Evolutionary conservation across 2,888 invertebrate genomes (phyloP).

Genomic region (Hirudinaria manillensis): DNA sequence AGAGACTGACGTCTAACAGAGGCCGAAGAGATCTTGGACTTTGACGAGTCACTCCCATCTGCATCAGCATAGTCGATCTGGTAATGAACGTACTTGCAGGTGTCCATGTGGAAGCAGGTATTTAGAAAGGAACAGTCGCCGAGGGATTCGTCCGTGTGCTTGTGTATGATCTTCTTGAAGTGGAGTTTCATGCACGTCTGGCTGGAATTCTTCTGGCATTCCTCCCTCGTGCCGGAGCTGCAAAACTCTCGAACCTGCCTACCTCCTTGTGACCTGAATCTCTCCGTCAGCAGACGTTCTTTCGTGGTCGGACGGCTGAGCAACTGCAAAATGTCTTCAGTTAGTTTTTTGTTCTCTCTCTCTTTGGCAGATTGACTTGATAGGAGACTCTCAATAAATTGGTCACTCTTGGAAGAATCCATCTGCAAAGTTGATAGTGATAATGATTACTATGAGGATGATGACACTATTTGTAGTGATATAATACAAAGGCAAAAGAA

Average conservation of each 20-base stretch:
- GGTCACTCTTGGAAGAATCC: constrained; percentile 14
- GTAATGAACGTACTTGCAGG: constrained; percentile 96
- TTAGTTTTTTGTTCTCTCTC: constrained; percentile 87
- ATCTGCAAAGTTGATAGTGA: neutral
- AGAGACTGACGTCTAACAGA: constrained; percentile 22
- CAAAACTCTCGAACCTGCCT: constrained; percentile 74
- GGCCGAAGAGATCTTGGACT: constrained; percentile 33
- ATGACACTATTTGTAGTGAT: neutral
- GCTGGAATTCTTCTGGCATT: constrained; percentile 62
- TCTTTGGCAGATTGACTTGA: constrained; percentile 91
- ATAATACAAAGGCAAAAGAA: neutral
- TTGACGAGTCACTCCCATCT: constrained; percentile 33
- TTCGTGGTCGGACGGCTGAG: constrained; percentile 92
- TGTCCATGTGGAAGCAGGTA: constrained; percentile 98
- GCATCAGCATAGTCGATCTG: constrained; percentile 70
- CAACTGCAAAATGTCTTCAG: constrained; percentile 81
- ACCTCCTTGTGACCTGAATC: constrained; percentile 90
- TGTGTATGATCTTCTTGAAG: constrained; percentile 90
- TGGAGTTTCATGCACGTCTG: constrained; percentile 80
- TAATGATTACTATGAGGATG: neutral
- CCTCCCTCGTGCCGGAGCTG: constrained; percentile 84
- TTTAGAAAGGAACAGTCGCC: constrained; percentile 96
- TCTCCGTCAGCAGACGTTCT: constrained; percentile 82
- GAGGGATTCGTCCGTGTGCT: constrained; percentile 82
- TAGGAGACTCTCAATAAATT: constrained; percentile 64